Evolutionary conservation across 1,140 invertebrate species (phyloP), one percentile per base, ranked within the genome.

Genomic region (Drosophila suzukii): DNA sequence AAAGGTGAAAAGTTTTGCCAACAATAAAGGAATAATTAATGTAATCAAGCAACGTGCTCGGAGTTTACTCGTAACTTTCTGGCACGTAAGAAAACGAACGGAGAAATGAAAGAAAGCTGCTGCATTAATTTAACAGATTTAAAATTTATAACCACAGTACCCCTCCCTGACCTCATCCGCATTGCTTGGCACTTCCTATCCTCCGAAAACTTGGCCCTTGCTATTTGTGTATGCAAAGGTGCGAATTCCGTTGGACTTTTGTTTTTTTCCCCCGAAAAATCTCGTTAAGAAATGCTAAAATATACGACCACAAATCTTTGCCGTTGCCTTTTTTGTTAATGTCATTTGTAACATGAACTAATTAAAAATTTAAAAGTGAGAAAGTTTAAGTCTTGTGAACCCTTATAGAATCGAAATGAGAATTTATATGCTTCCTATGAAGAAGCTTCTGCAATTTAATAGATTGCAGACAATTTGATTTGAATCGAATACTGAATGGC

Each of bases 21-120:
- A 82, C 82, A 91, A 91, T 84, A 91, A 91, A 82, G 81, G 88
- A 91, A 91, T 91, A 91, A 91, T 91, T 91, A 91, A 91, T 91
- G 88, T 85, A 91, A 91, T 91, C 83, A 89, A 46, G 74, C 58
- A 76, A 91, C 77, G 83, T 84, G 85, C 67, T 44, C 57, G 12
- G 75, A 67, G 55, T 84, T 78, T 39, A 55, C 39, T 58, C 47
- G 24, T 39, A 81, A 78, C 53, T 86, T 71, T 43, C 54, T 46
- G 57, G 76, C 83, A 89, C 84, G 85, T 74, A 65, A 75, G 67
- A 86, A 88, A 60, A 36, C 32, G 36, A 24, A 36, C 13, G 12
- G 7, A 20, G 53, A 50, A 71, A 72, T 70, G 79, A 78, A 78
- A 83, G 73, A 81, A 76, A 65, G 76, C 73, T 71, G 50, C 50